Conservation (phyloP, 2,113 vertebrate genomes). For the Fukomys damarensis region DNA sequence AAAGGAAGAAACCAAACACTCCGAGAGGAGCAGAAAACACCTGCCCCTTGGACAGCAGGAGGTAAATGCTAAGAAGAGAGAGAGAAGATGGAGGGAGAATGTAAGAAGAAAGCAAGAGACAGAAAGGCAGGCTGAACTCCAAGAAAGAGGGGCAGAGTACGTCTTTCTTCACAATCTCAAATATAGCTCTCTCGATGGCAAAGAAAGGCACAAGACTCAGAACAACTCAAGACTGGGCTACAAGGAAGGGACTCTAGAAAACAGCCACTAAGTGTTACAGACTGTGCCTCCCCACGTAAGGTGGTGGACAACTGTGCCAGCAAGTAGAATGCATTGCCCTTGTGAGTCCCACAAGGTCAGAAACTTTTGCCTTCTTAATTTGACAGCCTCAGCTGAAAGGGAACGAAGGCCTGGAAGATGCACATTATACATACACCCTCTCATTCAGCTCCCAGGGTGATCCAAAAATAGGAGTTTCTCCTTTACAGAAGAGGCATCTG, state of each 20-base stretch:
- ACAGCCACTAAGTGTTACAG: not conserved
- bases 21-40: not conserved
- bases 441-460: not conserved
- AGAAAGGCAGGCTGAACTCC: not conserved
- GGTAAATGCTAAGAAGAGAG: not conserved
- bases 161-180: not conserved
- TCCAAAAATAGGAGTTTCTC: not conserved
- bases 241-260: not conserved
- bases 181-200: not conserved
- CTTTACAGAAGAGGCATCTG: not conserved
- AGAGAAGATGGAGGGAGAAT: not conserved
- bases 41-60: not conserved
- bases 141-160: not conserved
- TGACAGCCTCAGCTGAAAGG: not conserved
- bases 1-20: not conserved
- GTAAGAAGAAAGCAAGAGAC: not conserved
- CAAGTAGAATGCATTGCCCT: not conserved
- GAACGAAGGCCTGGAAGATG: not conserved
- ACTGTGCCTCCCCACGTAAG: not conserved
- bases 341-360: not conserved
- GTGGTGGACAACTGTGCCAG: not conserved
- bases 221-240: not conserved
- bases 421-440: not conserved
- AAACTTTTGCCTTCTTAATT: not conserved
- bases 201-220: conserved; percentile 1